Conservation (phyloP, 2,888 invertebrate genomes). For the Sphaerophoria rueppellii region DNA sequence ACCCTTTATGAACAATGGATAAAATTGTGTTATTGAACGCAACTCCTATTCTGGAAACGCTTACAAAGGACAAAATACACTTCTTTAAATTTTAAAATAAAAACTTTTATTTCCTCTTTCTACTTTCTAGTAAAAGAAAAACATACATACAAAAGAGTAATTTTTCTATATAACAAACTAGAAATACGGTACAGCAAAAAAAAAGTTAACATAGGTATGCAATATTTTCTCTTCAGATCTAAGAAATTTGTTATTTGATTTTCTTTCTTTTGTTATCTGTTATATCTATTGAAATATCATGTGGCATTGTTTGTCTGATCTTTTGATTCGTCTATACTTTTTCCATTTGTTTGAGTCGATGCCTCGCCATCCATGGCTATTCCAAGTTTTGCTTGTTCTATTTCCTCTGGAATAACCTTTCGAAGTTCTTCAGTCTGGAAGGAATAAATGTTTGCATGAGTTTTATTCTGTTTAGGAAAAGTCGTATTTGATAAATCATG, state of each 20-base stretch:
- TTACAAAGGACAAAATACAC: neutral
- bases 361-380: conserved; percentile 47
- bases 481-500: neutral
- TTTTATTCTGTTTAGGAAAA: neutral
- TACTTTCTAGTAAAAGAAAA: conserved; percentile 38
- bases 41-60: too few relatives aligned
- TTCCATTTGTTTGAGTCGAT: conserved; percentile 74
- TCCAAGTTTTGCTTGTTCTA: conserved; percentile 76
- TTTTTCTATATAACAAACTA: conserved; percentile 45
- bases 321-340: conserved; percentile 75
- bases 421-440: conserved; percentile 82
- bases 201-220: conserved; percentile 49
- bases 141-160: conserved; percentile 37
- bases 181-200: conserved; percentile 46
- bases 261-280: too few relatives aligned
- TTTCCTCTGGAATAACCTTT: conserved; percentile 86
- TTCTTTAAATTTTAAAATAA: conserved; percentile 43
- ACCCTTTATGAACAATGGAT: too few relatives aligned
- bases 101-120: conserved; percentile 40
- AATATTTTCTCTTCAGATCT: conserved; percentile 1
- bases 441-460: conserved; percentile 29
- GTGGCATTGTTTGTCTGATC: conserved; percentile 76
- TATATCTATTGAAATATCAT: conserved; percentile 68
- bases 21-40: too few relatives aligned
- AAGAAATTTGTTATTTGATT: neutral